These are phyloP conservation scores for Podarcis muralis DNA, from an alignment of 2,113 vertebrate species.

Conservation along the genomic window DNA sequence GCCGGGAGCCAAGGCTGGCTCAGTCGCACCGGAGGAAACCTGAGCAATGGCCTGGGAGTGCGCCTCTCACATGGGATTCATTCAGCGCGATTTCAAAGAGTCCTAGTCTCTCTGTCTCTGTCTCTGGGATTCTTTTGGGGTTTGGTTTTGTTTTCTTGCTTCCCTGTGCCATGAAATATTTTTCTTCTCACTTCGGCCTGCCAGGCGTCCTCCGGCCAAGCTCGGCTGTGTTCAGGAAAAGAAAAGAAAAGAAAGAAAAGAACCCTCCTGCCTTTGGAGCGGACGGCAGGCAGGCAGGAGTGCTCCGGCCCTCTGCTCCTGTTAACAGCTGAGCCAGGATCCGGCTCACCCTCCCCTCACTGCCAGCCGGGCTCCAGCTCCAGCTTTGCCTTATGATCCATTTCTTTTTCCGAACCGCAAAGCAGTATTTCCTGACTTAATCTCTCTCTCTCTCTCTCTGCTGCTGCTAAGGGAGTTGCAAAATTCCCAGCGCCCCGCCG, in stretches of 20 bases:
- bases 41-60: constrained; percentile 50
- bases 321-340: constrained; percentile 24
- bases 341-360: neutral
- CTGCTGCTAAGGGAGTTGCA: neutral
- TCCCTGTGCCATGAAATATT: constrained; percentile 60
- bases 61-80: constrained; percentile 66
- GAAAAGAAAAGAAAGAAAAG: neutral
- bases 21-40: constrained; percentile 65
- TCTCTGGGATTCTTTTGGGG: constrained; percentile 27
- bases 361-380: constrained; percentile 33
- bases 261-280: constrained; percentile 41
- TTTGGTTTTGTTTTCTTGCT: neutral
- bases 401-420: constrained; percentile 16
- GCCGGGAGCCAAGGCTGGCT: constrained; percentile 65
- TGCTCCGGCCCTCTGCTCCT: constrained; percentile 28
- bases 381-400: constrained; percentile 27
- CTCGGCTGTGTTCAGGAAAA: constrained; percentile 50
- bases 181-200: constrained; percentile 61
- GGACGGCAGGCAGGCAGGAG: neutral
- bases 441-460: neutral
- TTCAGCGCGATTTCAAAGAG: constrained; percentile 11
- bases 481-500: neutral
- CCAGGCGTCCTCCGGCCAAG: constrained; percentile 51
- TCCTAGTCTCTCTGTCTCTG: constrained; percentile 71
- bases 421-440: neutral